Conservation (phyloP, 2,113 vertebrate genomes). For the Upupa epops region DNA sequence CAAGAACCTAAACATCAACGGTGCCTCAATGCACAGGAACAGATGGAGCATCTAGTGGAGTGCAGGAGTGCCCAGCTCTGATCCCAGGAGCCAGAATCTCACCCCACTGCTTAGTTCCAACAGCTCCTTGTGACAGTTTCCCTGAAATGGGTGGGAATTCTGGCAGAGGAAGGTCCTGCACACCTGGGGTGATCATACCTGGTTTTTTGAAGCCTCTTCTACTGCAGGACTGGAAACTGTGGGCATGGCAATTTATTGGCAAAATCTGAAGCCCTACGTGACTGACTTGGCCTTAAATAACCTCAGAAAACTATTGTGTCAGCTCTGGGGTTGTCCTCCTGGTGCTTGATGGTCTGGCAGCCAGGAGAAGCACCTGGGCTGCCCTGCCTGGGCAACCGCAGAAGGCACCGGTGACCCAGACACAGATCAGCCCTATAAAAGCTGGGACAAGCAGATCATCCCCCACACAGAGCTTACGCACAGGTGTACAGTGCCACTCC, state of each 20-base stretch:
- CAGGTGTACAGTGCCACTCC: rapidly evolving
- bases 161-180: neutral
- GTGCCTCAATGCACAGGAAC: neutral
- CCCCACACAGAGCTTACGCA: rapidly evolving
- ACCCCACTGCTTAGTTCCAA: neutral
- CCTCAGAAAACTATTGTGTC: neutral
- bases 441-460: neutral
- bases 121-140: neutral
- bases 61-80: neutral
- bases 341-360: rapidly evolving
- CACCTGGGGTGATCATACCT: neutral
- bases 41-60: neutral
- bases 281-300: neutral
- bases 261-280: neutral
- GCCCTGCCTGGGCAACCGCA: neutral
- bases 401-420: neutral
- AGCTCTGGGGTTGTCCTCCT: neutral
- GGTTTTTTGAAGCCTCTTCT: neutral
- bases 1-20: neutral
- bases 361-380: neutral
- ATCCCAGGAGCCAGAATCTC: neutral
- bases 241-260: neutral
- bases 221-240: neutral
- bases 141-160: neutral
- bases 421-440: neutral